Percentiles rank a stretch among this genome's conserved stretches.
These are phyloP conservation scores for Eristalinus sepulchralis DNA, from an alignment of 2,888 invertebrate species.

Conservation along the genomic window DNA sequence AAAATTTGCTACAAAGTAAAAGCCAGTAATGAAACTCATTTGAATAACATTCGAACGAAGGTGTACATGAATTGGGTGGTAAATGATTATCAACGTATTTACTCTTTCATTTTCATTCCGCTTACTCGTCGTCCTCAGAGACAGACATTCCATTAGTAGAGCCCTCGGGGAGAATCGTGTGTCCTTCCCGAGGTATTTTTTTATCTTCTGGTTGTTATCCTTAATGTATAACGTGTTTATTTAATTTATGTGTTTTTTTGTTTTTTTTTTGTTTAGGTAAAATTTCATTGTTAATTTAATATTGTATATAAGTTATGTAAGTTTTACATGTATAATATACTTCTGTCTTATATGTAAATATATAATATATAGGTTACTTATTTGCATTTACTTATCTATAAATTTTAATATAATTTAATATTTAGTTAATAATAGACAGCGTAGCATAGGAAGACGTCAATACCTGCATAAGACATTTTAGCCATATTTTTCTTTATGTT, in stretches of 20 bases:
- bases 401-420: conserved; percentile 73
- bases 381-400: conserved; percentile 53
- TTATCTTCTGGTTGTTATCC: background rate
- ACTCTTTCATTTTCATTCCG: conserved; percentile 27
- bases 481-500: conserved; percentile 78
- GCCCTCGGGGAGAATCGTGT: background rate
- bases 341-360: conserved; percentile 70
- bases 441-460: conserved; percentile 82
- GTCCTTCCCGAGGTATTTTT: background rate
- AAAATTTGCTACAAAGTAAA: background rate
- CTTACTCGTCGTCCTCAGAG: conserved; percentile 19
- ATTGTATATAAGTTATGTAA: conserved; percentile 68
- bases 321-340: conserved; percentile 70
- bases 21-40: background rate
- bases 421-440: conserved; percentile 82
- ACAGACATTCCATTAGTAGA: conserved; percentile 10
- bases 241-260: conserved; percentile 41
- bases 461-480: conserved; percentile 82
- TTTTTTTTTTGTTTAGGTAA: conserved; percentile 47
- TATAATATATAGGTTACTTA: conserved; percentile 69
- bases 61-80: conserved; percentile 51
- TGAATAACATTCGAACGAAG: conserved; percentile 42
- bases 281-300: conserved; percentile 60
- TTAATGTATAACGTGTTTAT: conserved; percentile 7
- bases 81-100: conserved; percentile 58